Percentiles rank a stretch among this genome's conserved stretches.
These are phyloP conservation scores for Sycophila sp. DNA, from an alignment of 1,140 invertebrate genomes.

Conservation along the genomic window DNA sequence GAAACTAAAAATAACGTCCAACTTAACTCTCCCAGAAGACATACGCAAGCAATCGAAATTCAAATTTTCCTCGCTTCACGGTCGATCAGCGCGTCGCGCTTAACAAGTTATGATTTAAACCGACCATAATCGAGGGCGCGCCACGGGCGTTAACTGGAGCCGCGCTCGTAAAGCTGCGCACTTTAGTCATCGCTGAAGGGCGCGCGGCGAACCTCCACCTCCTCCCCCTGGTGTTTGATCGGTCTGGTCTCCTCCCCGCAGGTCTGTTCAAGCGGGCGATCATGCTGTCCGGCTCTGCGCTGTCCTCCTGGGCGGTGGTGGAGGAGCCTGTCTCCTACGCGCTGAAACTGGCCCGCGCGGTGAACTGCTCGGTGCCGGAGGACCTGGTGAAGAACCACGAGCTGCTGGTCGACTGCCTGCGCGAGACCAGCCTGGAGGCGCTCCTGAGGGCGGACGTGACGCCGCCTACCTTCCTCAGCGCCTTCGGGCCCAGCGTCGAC, in stretches of 20 bases:
- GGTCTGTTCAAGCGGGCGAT: conserved; percentile 91
- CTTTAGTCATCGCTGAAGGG: too few species aligned
- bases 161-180: too few species aligned
- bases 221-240: too few species aligned
- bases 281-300: conserved; percentile 90
- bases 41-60: background rate
- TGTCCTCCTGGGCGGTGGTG: conserved; percentile 93
- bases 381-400: conserved; percentile 82
- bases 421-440: conserved; percentile 80
- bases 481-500: conserved; percentile 87
- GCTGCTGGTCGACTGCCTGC: conserved; percentile 81
- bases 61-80: background rate
- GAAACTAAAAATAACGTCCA: too few species aligned
- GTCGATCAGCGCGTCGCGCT: background rate
- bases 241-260: too few species aligned
- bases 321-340: conserved; percentile 90
- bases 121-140: background rate
- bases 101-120: background rate
- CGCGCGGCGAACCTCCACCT: too few species aligned
- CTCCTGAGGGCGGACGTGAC: conserved; percentile 82
- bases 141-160: too few species aligned
- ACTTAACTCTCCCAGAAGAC: too few species aligned
- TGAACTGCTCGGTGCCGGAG: conserved; percentile 87
- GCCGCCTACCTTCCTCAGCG: conserved; percentile 84
- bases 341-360: conserved; percentile 80